Base-by-base conservation (phyloP, 2,113 vertebrate species). In the Tyto alba region DNA sequence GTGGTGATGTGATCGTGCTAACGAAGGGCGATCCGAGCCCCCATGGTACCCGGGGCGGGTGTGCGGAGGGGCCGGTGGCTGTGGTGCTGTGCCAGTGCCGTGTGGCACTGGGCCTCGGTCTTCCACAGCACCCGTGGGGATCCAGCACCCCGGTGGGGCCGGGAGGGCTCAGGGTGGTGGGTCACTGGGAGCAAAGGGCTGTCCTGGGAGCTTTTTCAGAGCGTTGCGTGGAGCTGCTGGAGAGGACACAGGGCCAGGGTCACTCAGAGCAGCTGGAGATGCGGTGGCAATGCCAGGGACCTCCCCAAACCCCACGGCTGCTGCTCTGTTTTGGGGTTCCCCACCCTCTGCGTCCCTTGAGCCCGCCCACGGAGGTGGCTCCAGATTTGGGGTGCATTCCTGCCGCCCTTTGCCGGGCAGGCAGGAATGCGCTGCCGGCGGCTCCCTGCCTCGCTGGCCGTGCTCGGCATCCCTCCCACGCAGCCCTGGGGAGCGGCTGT, bases 1-100 rank as follows among this genome's bases (percentile, higher is more conserved):
- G 90, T 3, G 67, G 82, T 98, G 98, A 98, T 97, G 97, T 97
- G 98, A 98, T 98, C 43, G 97, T 62, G 69, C 86, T 98, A 98
- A 98, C 89, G 96, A 98, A 95, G 96, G 96, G 89, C 7, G 45
- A 92, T n/a, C 94, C 0, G 41, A 88, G 89, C 84, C 75, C 60
- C 59, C 0, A 3, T 29, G 38, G 55, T 75, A 19, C 90, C 81
- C 4, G 2, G 32, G 41, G n/a, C n/a, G n/a, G n/a, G n/a, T n/a
- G n/a, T n/a, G n/a, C n/a, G 1, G 59, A 38, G 64, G 50, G 57
- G 79, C 13, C 0, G 12, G 64, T 64, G 85, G 60, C 91, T 53
- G 12, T 1, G 26, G 57, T 53, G 88, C 56, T 32, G n/a, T 64
- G 19, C 76, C 2, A 10, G 47, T 53, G 74, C n/a, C 74, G 47